Evolutionary conservation across 2,888 invertebrate genomes (phyloP).

Genomic region (Volucella zonaria): DNA sequence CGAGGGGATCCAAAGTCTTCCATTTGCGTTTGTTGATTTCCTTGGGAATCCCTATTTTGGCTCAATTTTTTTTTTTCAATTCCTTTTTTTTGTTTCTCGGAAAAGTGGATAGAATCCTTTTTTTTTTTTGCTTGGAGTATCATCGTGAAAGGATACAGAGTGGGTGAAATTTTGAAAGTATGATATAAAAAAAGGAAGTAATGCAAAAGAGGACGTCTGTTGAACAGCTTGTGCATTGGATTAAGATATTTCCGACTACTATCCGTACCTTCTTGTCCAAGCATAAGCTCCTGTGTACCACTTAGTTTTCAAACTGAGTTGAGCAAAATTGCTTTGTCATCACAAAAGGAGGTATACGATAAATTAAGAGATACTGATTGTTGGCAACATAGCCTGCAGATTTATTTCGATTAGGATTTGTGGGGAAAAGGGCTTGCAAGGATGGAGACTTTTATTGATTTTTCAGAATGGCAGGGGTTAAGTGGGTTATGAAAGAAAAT

Average conservation of each 20-base stretch:
- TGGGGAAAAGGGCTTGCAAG: too few relatives aligned
- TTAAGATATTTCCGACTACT: slow-evolving; percentile 49
- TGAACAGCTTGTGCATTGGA: slow-evolving; percentile 15
- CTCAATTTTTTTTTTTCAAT: not conserved
- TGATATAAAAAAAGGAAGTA: not conserved
- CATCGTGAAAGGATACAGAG: not conserved
- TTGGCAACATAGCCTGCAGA: not conserved
- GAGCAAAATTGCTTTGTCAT: slow-evolving; percentile 12
- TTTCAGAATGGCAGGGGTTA: too few relatives aligned
- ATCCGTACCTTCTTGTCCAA: slow-evolving; percentile 22
- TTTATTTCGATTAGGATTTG: not conserved
- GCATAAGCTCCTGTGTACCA: not conserved
- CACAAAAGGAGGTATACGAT: slow-evolving; percentile 3
- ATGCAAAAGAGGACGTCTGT: not conserved
- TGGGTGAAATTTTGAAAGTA: slow-evolving; percentile 17
- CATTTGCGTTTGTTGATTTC: slow-evolving; percentile 10
- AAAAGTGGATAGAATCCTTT: slow-evolving; percentile 34
- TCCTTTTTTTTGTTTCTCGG: slow-evolving; percentile 1
- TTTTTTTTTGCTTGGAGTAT: too few relatives aligned
- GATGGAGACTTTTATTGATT: too few relatives aligned
- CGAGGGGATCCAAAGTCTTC: not conserved
- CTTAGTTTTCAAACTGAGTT: not conserved
- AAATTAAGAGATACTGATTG: not conserved
- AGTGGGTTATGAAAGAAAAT: too few relatives aligned
- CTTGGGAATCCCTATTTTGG: slow-evolving; percentile 2